phyloP scores from a whole-genome alignment of 2,888 invertebrate genomes.

The Apeira syringaria region DNA sequence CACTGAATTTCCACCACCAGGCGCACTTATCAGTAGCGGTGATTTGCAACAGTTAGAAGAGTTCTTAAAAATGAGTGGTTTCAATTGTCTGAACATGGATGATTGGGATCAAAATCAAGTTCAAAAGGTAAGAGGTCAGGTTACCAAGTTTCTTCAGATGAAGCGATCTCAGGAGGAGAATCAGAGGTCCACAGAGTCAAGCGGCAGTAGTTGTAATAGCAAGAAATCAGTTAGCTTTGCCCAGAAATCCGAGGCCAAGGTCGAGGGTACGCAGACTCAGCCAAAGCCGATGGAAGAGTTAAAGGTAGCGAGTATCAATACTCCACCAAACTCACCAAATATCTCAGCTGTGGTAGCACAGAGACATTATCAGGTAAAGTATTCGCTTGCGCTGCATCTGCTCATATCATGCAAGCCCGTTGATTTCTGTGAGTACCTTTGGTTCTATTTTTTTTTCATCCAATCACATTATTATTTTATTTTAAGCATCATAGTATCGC shows the following conservation, averaged over 20 bases:
- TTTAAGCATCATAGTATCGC: conserved; percentile 39
- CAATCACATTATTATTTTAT: conserved; percentile 34
- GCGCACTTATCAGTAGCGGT: conserved; percentile 82
- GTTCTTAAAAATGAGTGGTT: conserved; percentile 88
- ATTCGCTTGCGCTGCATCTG: conserved; percentile 42
- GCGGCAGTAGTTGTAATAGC: conserved; percentile 83
- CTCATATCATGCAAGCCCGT: conserved; percentile 54
- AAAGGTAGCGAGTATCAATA: conserved; percentile 73
- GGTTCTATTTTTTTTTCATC: conserved; percentile 45
- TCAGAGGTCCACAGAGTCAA: conserved; percentile 83
- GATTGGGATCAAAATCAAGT: conserved; percentile 88
- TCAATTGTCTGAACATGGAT: conserved; percentile 86
- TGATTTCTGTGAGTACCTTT: conserved; percentile 76
- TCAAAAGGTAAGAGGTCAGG: conserved; percentile 87
- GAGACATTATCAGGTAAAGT: conserved; percentile 83
- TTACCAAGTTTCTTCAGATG: conserved; percentile 87
- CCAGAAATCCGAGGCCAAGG: conserved; percentile 76
- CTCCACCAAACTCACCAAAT: conserved; percentile 90
- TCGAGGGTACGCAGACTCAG: conserved; percentile 65
- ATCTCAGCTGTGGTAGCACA: conserved; percentile 85
- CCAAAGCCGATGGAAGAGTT: conserved; percentile 80
- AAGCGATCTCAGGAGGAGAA: conserved; percentile 87
- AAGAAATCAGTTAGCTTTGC: conserved; percentile 92
- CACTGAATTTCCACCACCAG: conserved; percentile 76
- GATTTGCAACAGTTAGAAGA: conserved; percentile 88